These are phyloP conservation scores for Indri indri DNA, from an alignment of 2,113 vertebrate genomes.

Conservation along the genomic window DNA sequence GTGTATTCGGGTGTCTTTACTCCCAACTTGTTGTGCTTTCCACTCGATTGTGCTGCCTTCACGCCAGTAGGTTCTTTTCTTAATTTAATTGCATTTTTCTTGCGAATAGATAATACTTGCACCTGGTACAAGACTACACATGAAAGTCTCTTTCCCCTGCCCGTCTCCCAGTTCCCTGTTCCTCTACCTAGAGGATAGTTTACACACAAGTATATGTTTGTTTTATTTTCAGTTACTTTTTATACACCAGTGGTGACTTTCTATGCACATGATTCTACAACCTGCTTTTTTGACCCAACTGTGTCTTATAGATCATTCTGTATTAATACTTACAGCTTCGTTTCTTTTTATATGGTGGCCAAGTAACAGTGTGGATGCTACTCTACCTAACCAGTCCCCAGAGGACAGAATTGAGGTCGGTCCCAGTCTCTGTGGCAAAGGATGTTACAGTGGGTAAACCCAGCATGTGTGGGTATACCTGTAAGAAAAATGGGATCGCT, in stretches of 20 bases:
- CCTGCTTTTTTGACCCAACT: background rate
- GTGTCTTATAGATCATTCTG: background rate
- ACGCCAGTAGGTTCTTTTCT: background rate
- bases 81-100: background rate
- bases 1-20: background rate
- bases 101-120: background rate
- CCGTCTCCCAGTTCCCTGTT: background rate
- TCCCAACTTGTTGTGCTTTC: background rate
- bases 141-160: background rate
- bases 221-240: slow-evolving; percentile 18
- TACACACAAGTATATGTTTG: background rate
- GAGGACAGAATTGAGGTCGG: background rate
- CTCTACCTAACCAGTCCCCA: background rate
- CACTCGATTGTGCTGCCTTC: background rate
- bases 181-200: background rate
- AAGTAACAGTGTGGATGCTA: background rate
- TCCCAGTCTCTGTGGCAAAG: background rate
- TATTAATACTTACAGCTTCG: background rate
- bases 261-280: background rate
- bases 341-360: background rate
- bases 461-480: background rate
- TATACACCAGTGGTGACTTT: background rate
- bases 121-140: background rate
- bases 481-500: background rate
- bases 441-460: background rate